Conservation (phyloP, 92 coral and sea anemone genomes). For the Plumapathes pennacea region DNA sequence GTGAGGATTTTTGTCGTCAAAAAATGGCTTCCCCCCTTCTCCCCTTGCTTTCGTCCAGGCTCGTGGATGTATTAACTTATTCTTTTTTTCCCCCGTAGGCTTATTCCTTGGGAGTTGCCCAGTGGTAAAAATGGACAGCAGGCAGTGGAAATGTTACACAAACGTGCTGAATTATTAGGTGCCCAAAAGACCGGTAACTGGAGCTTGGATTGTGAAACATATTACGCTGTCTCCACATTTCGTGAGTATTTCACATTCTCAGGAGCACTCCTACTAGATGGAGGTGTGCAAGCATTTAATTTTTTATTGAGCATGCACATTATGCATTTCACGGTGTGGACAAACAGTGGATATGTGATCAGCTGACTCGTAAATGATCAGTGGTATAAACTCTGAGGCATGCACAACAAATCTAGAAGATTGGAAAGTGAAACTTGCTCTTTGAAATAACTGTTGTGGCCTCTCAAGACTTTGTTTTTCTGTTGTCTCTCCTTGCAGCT, state of each 20-base stretch:
- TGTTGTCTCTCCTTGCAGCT: conserved; percentile 9
- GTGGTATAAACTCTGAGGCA: neutral
- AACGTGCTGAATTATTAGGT: conserved; percentile 83
- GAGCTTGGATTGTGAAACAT: conserved; percentile 92
- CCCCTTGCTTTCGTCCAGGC: no score
- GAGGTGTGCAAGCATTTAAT: no score
- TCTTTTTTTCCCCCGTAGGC: conserved; percentile 28
- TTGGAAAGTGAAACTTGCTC: neutral
- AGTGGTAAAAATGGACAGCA: conserved; percentile 95
- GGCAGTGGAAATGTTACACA: conserved; percentile 79
- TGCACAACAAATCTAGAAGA: neutral
- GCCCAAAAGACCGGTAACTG: conserved; percentile 87
- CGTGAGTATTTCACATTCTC: conserved; percentile 61
- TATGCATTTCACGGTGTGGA: no score
- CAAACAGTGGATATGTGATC: no score
- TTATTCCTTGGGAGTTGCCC: conserved; percentile 83
- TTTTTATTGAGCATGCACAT: no score
- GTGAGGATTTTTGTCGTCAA: no score
- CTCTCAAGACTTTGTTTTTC: neutral
- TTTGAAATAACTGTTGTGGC: neutral
- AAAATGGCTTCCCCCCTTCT: no score
- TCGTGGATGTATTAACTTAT: no score
- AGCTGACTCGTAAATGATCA: no score
- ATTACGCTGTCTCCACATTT: conserved; percentile 64
- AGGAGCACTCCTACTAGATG: no score